phyloP scores from a whole-genome alignment of 2,113 vertebrate genomes.

The Prietella phreatophila region DNA sequence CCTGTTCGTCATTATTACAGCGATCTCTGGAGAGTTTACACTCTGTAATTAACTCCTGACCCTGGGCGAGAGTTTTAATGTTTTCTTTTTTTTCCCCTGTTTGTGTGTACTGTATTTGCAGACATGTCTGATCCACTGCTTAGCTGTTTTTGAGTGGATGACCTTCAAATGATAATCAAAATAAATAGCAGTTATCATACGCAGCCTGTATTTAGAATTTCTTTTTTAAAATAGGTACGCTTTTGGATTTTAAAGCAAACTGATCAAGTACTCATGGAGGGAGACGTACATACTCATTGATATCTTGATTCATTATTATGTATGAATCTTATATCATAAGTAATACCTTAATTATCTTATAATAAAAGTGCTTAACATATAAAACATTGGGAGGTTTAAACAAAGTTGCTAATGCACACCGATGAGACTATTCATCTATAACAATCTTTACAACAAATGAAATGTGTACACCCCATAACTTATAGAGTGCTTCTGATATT shows the following conservation, averaged over 20 bases:
- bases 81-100: neutral
- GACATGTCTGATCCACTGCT: neutral
- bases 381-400: too few species aligned
- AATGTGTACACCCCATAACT: neutral
- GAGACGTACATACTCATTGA: neutral
- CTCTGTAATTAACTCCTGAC: slow-evolving; percentile 32
- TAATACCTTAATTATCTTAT: too few species aligned
- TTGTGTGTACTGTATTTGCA: neutral
- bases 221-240: too few species aligned
- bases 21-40: slow-evolving; percentile 1
- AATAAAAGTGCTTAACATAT: too few species aligned
- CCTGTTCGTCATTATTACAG: slow-evolving; percentile 22
- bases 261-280: neutral
- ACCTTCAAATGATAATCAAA: slow-evolving; percentile 5
- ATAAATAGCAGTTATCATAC: neutral
- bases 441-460: neutral
- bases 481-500: neutral
- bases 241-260: neutral
- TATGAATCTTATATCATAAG: too few species aligned
- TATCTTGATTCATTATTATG: too few species aligned
- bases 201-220: neutral
- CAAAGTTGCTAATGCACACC: too few species aligned
- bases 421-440: too few species aligned
- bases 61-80: neutral
- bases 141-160: neutral